Evolutionary conservation across 2,113 vertebrate genomes (phyloP), one percentile per base, ranked within the genome.

Genomic region (Chamaea fasciata): DNA sequence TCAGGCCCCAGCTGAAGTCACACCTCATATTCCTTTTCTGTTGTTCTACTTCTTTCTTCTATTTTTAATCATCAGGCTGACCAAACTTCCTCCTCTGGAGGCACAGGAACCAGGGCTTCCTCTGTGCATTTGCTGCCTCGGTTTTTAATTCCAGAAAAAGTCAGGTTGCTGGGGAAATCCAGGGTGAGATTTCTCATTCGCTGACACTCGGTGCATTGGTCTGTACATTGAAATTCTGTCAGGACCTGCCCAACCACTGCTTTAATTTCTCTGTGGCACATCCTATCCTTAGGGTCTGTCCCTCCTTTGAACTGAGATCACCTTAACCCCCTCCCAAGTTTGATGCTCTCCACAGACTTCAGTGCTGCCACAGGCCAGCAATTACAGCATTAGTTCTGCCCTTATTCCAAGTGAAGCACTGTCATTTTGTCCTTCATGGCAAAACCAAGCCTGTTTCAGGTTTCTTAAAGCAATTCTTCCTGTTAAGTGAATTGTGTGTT

Each of bases 161-260:
- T 9, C 2, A 59, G 17, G 46, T 28, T 74, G 23, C n/a, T 67
- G 11, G 35, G 53, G 70, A 31, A 49, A 59, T 53, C 18, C 37
- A 15, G 37, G 6, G 7, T 8, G 55, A 46, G 55, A 15, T 31
- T 79, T 80, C 33, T 83, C 11, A 0, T 10, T 69, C 37, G 10
- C 16, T 60, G 81, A 46, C 31, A 30, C 24, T 63, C 2, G 0
- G 14, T 23, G 15, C 0, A 0, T 59, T 71, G 16, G 33, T 50
- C 33, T 73, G 2, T 37, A 46, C 27, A 6, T 28, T 27, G 17
- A 31, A 2, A 5, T 46, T 89, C 53, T 69, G 41, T 28, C 55
- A n/a, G 21, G 50, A 35, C 23, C 31, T 73, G 41, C 17, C 37
- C 49, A 78, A 4, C 19, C 24, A 15, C 70, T 68, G 8, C 6